phyloP scores from a whole-genome alignment of 1,140 invertebrate genomes.

The Tetragonula clypearis region DNA sequence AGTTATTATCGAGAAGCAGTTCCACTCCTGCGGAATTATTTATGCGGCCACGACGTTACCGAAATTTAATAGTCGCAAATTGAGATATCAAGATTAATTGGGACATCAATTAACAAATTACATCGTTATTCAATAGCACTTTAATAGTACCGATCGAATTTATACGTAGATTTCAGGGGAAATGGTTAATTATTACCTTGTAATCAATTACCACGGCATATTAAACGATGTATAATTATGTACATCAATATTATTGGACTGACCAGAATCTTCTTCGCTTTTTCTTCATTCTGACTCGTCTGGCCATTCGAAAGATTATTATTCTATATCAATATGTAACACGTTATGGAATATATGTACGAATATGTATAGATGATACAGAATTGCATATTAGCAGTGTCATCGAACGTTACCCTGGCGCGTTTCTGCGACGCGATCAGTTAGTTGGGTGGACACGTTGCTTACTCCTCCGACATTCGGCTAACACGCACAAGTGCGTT shows the following conservation, averaged over 20 bases:
- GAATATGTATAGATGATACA: background rate
- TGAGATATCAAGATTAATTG: background rate
- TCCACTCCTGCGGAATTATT: background rate
- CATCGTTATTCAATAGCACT: background rate
- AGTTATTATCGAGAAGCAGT: constrained; percentile 3
- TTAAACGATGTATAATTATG: background rate
- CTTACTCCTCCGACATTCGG: constrained; percentile 36
- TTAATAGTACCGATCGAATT: background rate
- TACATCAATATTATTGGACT: background rate
- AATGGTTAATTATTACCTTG: background rate
- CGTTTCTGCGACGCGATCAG: constrained; percentile 28
- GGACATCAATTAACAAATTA: background rate
- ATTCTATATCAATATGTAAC: background rate
- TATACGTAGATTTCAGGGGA: background rate
- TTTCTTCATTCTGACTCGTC: background rate
- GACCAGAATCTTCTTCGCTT: background rate
- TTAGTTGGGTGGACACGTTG: constrained; percentile 35
- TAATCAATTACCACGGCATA: background rate
- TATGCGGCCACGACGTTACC: background rate
- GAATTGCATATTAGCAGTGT: constrained; percentile 33
- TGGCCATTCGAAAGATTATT: background rate
- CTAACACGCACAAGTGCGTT: constrained; percentile 55
- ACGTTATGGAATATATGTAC: background rate
- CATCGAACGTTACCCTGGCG: constrained; percentile 2
- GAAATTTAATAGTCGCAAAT: background rate